Evolutionary conservation across 2,113 vertebrate genomes (phyloP), one percentile per base, ranked within the genome.

Genomic region (Elanus axillaris): DNA sequence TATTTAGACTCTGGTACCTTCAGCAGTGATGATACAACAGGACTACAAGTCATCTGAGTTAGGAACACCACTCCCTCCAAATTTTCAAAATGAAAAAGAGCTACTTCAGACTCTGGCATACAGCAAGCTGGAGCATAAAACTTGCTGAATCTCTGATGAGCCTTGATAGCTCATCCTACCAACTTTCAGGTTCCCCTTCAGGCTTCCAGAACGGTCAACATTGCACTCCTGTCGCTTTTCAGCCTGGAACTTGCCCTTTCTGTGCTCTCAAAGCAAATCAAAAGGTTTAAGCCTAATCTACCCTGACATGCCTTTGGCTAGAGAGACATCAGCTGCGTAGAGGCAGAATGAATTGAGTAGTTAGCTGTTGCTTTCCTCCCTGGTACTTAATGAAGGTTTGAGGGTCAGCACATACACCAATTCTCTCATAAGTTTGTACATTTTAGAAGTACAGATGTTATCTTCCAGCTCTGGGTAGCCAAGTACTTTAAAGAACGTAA

Each of bases 251-350:
- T 72, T 56, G 73, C 77, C 95, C 79, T 63, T 67, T 75, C 71
- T 91, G 83, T 43, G 75, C 76, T 95, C 93, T 66, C 55, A 80
- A 60, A 94, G 52, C 94, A 91, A 59, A 94, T 95, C 95, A 95
- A 45, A 40, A 74, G 63, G 40, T 91, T 82, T 82, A 45, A 86
- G 10, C 16, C 71, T 96, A 94, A 96, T 95, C 72, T 56, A 45
- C 31, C 84, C 85, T 95, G 97, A 95, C 94, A 3, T 45, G 83
- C 86, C 84, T 95, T 69, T 63, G 89, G 77, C 88, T 75, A 86
- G 55, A 50, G 56, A 85, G 85, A 34, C 62, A 2, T 55, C 38
- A 82, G 72, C 71, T 91, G 62, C 11, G 1, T 10, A 55, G 78
- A 36, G 90, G 71, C 86, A 75, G 72, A 81, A 43, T 14, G 31